These are phyloP conservation scores for Phoenicopterus ruber DNA, from an alignment of 2,113 vertebrate species.

Conservation along the genomic window DNA sequence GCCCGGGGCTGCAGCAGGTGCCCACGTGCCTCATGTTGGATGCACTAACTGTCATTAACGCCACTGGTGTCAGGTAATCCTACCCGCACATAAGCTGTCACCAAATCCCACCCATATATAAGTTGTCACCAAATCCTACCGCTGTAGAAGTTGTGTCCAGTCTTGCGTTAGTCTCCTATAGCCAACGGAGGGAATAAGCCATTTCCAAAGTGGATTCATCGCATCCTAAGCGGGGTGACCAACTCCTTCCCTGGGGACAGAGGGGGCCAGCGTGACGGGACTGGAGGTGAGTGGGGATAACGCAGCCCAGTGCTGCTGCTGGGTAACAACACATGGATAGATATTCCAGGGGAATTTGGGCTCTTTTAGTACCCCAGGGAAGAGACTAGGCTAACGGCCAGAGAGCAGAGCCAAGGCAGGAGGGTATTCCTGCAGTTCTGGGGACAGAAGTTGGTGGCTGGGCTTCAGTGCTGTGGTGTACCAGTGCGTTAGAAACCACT, in stretches of 20 bases:
- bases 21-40: not conserved
- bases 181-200: not conserved
- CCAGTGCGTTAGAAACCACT: not conserved
- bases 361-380: not conserved
- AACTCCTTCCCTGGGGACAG: not conserved
- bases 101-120: not conserved
- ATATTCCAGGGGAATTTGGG: not conserved
- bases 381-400: not conserved
- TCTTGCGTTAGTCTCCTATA: not conserved
- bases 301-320: not conserved
- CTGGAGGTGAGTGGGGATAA: not conserved
- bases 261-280: not conserved
- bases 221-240: not conserved
- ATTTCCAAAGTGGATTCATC: not conserved
- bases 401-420: not conserved
- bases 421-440: not conserved
- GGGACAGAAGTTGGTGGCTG: not conserved
- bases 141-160: not conserved
- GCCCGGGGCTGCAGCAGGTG: not conserved
- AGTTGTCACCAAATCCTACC: not conserved
- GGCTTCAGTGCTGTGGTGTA: not conserved
- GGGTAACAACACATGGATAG: not conserved
- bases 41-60: not conserved
- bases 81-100: not conserved
- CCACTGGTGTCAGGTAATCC: not conserved